Base-by-base conservation (phyloP, 2,797 vertebrate genomes). In the Peromyscus nudipes region DNA sequence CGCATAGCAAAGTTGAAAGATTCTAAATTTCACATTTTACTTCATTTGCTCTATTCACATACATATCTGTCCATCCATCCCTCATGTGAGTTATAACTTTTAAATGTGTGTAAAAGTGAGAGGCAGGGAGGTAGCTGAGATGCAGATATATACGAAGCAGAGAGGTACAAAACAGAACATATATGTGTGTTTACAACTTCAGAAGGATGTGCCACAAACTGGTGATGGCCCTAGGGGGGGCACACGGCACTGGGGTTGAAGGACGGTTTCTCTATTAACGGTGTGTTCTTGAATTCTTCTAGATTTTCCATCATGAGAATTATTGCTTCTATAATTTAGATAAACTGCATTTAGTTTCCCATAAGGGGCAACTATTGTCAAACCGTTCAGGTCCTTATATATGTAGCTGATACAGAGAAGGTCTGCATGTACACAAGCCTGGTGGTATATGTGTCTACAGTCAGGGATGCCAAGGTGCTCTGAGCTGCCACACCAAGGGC, bases 261-360 rank as follows among this genome's bases (percentile, higher is more conserved):
- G 10, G 52, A 34, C 10, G 31, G 84, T 37, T 52, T 69, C 23
- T 62, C 13, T 9, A 29, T 81, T 57, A 89, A 87, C 6, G 34
- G 29, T 31, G 16, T 52, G 40, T 75, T 55, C 77, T 95, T 69
- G 49, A 40, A 19, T 86, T 83, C 17, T 11, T 55, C 52, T 55
- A 67, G 49, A 92, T 88, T 91, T 90, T 75, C 37, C 69, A 76
- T 19, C 29, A 55, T 23, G n/a, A 27, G 17, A 67, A 34, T 64
- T 88, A 71, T 62, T 91, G 62, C 27, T 82, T 71, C 95, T 94
- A 88, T 81, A 81, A 40, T 75, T 82, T 3, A 19, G 25, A 95
- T 75, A 92, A 95, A 77, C 0, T 64, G 46, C 52, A 86, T 71
- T 88, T 80, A 27, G 86, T 92, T 93, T 94, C 79, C 67, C 2